Conservation (phyloP, 2,888 invertebrate species). For the Tachina fera region DNA sequence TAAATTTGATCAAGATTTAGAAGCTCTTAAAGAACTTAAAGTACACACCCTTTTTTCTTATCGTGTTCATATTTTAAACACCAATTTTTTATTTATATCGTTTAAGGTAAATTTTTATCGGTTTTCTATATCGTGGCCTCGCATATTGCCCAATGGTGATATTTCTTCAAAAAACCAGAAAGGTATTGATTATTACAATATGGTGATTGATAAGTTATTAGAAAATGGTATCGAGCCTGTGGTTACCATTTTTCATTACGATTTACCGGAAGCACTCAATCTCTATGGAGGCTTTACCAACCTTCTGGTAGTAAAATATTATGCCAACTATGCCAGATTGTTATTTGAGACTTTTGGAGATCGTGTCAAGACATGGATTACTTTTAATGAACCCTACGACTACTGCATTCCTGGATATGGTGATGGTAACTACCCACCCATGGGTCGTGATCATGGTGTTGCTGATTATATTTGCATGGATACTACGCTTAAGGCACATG, state of each 20-base stretch:
- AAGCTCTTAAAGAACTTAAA: constrained; percentile 82
- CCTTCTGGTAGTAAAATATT: constrained; percentile 83
- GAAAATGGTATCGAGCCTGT: constrained; percentile 86
- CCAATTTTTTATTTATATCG: not conserved
- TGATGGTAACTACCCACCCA: constrained; percentile 76
- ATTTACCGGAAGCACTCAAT: constrained; percentile 84
- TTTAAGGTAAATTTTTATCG: constrained; percentile 83
- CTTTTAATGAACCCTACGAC: constrained; percentile 74
- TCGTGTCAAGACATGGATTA: constrained; percentile 78
- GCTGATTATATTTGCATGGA: constrained; percentile 84
- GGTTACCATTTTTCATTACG: constrained; percentile 85
- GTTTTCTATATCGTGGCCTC: constrained; percentile 87
- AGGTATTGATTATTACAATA: constrained; percentile 87
- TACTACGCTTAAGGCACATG: constrained; percentile 84
- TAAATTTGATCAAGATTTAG: constrained; percentile 85
- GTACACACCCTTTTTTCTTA: constrained; percentile 75
- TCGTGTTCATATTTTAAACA: not conserved
- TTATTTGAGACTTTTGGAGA: constrained; percentile 83
- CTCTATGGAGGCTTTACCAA: constrained; percentile 84
- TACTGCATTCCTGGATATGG: constrained; percentile 83
- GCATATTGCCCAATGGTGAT: constrained; percentile 86
- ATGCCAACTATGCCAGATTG: constrained; percentile 83
- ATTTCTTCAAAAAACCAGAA: constrained; percentile 84
- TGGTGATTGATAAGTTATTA: constrained; percentile 86
- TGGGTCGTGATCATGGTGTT: constrained; percentile 82